These are phyloP conservation scores for Scolopax mira DNA, from an alignment of 2,113 vertebrate species.

Conservation along the genomic window DNA sequence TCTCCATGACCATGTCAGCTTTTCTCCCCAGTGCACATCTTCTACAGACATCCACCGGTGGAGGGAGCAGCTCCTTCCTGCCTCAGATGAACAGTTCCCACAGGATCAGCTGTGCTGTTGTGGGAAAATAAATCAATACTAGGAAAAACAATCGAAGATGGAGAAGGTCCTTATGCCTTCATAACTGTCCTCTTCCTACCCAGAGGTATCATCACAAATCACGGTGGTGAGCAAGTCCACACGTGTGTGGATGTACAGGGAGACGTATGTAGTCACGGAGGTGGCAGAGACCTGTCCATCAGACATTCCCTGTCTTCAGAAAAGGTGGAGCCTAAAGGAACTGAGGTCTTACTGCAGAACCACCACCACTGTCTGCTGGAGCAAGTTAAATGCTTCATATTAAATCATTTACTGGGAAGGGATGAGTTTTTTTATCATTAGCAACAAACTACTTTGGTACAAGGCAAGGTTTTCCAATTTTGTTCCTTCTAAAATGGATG, in stretches of 20 bases:
- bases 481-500: background rate
- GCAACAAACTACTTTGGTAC: background rate
- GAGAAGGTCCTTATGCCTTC: background rate
- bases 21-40: background rate
- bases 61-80: background rate
- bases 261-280: background rate
- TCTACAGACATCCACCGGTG: background rate
- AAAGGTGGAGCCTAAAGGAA: background rate
- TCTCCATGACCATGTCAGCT: background rate
- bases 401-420: background rate
- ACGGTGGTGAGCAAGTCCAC: background rate
- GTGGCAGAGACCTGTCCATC: background rate
- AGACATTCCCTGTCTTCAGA: background rate
- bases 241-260: background rate
- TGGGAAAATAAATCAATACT: background rate
- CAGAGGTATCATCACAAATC: background rate
- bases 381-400: background rate
- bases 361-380: background rate
- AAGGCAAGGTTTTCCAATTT: background rate
- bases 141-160: background rate
- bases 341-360: background rate
- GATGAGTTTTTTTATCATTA: background rate
- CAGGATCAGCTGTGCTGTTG: background rate
- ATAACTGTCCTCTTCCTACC: background rate
- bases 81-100: rapidly evolving